Conservation (phyloP, 2,797 vertebrate species). For the Ctenosaura bakeri region DNA sequence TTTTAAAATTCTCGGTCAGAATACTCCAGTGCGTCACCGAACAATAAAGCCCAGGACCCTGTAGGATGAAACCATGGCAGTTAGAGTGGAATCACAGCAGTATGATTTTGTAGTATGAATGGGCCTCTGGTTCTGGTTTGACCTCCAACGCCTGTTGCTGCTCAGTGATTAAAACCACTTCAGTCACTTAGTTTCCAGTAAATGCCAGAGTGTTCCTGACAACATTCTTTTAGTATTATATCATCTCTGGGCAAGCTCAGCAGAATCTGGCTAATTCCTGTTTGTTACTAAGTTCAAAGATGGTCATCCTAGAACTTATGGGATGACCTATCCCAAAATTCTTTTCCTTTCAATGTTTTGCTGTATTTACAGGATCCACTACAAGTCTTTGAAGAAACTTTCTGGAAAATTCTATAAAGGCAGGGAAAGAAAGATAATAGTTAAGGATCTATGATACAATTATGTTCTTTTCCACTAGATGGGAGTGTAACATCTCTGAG, state of each 20-base stretch:
- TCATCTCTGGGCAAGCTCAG: background rate
- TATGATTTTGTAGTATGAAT: too few relatives aligned
- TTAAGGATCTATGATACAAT: background rate
- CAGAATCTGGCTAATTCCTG: background rate
- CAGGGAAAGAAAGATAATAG: background rate
- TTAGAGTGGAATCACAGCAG: too few relatives aligned
- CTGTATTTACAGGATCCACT: background rate
- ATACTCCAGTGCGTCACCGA: too few relatives aligned
- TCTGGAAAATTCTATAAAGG: background rate
- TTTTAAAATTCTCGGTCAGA: too few relatives aligned
- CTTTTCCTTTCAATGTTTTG: too few relatives aligned
- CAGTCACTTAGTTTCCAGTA: background rate
- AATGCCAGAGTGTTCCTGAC: background rate
- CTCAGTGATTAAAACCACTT: background rate
- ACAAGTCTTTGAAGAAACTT: background rate
- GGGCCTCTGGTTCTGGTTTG: too few relatives aligned
- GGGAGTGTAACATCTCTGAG: conserved; percentile 50
- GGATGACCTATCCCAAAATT: background rate
- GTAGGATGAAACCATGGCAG: too few relatives aligned
- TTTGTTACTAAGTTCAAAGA: background rate
- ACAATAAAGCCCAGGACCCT: too few relatives aligned
- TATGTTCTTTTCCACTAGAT: conserved; percentile 61
- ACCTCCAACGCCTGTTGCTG: background rate
- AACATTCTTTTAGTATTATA: background rate
- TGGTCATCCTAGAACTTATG: background rate